These are phyloP conservation scores for Ceyx melanurus DNA, from an alignment of 2,113 vertebrate species.

Conservation along the genomic window DNA sequence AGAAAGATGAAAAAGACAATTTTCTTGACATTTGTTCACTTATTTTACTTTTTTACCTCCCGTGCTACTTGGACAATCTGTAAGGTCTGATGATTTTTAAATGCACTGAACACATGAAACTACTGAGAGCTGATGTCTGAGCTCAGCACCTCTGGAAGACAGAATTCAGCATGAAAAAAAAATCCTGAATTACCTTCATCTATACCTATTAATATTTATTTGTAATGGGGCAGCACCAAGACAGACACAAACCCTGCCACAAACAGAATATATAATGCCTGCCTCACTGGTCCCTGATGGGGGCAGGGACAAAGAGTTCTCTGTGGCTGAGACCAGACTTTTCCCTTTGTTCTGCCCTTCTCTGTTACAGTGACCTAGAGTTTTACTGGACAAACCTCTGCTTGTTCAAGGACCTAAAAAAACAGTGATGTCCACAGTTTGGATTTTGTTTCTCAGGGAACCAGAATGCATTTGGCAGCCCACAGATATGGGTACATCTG, in stretches of 20 bases:
- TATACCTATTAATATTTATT: not conserved
- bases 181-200: not conserved
- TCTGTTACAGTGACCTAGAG: not conserved
- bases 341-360: not conserved
- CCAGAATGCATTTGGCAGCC: not conserved
- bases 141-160: not conserved
- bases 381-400: not conserved
- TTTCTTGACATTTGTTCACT: not conserved
- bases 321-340: not conserved
- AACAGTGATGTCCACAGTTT: not conserved
- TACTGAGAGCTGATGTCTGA: not conserved
- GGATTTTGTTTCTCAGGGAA: not conserved
- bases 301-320: not conserved
- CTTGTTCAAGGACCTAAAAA: not conserved
- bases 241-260: not conserved
- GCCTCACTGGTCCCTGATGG: not conserved
- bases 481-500: fast-evolving
- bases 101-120: not conserved
- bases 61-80: not conserved
- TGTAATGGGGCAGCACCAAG: not conserved
- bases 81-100: not conserved
- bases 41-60: fast-evolving
- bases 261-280: not conserved
- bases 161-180: not conserved
- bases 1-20: not conserved